These are phyloP conservation scores for Heptranchias perlo DNA, from an alignment of 2,113 vertebrate genomes.

Conservation along the genomic window DNA sequence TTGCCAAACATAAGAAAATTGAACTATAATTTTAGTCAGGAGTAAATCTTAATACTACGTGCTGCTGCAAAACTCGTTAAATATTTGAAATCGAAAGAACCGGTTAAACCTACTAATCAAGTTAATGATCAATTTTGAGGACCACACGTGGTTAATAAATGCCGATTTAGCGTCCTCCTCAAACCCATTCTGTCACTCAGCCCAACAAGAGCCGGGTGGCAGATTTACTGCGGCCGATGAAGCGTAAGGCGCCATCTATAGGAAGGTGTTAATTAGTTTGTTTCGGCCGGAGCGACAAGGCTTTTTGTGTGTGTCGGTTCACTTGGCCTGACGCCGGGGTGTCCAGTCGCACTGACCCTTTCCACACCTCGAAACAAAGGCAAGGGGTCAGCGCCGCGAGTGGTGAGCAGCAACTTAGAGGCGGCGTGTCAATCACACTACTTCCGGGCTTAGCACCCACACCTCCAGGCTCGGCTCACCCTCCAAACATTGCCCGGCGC, in stretches of 20 bases:
- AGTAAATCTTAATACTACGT: not conserved
- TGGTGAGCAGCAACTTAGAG: not conserved
- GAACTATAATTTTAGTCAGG: not conserved
- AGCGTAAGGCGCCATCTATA: conserved; percentile 18
- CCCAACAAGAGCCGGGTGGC: not conserved
- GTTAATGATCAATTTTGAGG: not conserved
- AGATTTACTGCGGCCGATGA: not conserved
- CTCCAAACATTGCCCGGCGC: not conserved
- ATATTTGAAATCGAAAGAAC: not conserved
- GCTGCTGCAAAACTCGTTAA: not conserved
- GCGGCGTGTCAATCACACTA: not conserved
- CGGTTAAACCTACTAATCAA: not conserved
- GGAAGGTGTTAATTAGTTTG: conserved; percentile 25
- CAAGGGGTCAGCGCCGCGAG: not conserved
- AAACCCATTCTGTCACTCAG: not conserved
- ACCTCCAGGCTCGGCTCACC: not conserved
- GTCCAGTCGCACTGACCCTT: not conserved
- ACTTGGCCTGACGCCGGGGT: not conserved
- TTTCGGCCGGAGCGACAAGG: not conserved
- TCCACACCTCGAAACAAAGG: not conserved
- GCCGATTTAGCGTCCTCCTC: not conserved
- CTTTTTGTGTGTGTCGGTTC: not conserved
- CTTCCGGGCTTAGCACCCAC: not conserved
- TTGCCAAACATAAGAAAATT: not conserved
- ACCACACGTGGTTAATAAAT: not conserved